Conservation (phyloP, 2,113 vertebrate species). For the Cyprinus carpio region DNA sequence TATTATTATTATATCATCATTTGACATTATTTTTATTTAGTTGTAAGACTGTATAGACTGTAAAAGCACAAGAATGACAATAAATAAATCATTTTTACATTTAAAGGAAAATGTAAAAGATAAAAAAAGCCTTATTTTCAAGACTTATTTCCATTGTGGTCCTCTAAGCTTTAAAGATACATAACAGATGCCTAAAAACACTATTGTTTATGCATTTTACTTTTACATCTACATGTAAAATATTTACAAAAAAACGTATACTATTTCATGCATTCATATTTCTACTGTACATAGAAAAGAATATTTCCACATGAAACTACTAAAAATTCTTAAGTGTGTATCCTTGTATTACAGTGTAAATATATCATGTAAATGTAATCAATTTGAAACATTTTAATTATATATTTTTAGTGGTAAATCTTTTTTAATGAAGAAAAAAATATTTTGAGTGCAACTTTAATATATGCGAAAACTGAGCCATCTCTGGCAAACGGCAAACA, state of each 20-base stretch:
- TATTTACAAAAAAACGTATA: neutral
- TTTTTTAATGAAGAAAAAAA: neutral
- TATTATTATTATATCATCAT: neutral
- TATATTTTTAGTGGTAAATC: neutral
- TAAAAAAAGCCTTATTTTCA: too few species aligned
- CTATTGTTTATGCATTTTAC: too few species aligned
- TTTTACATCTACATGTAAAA: too few species aligned
- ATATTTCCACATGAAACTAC: too few species aligned
- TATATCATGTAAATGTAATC: neutral
- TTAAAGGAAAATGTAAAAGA: too few species aligned
- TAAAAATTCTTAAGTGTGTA: neutral
- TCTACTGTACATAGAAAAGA: too few species aligned
- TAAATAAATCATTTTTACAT: too few species aligned
- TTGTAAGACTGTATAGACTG: too few species aligned
- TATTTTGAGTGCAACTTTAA: neutral
- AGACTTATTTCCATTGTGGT: too few species aligned
- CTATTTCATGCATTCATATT: neutral
- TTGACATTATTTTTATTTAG: neutral
- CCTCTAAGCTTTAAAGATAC: too few species aligned
- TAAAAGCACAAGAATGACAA: too few species aligned
- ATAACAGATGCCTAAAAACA: too few species aligned
- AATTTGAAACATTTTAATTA: neutral
- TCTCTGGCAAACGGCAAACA: neutral
- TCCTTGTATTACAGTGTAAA: neutral
- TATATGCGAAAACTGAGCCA: constrained; percentile 15